phyloP scores from a whole-genome alignment of 2,888 invertebrate genomes.

The Hesperia comma region DNA sequence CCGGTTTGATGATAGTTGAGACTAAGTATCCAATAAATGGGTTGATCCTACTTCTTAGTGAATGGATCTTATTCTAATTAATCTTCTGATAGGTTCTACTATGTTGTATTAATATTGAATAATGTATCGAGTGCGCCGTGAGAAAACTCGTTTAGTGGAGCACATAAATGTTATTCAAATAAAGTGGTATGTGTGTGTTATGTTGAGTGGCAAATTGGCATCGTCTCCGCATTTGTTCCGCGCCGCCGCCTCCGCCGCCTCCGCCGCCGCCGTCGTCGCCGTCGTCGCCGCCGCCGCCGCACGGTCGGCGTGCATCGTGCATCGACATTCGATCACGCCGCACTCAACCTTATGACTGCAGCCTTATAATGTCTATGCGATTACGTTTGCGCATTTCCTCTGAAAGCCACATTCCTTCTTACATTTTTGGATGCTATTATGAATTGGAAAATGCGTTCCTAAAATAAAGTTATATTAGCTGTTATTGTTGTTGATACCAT shows the following conservation, averaged over 20 bases:
- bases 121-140: slow-evolving; percentile 54
- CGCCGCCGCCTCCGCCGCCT: slow-evolving; percentile 44
- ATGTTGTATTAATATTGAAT: slow-evolving; percentile 37
- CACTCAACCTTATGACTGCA: slow-evolving; percentile 65
- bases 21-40: slow-evolving; percentile 52
- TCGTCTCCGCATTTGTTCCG: slow-evolving; percentile 72
- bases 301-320: slow-evolving; percentile 44
- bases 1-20: slow-evolving; percentile 59
- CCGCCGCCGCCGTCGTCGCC: not conserved
- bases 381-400: not conserved
- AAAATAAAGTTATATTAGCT: not conserved
- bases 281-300: not conserved
- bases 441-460: no score
- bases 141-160: slow-evolving; percentile 61
- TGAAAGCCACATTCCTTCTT: not conserved
- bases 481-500: no score
- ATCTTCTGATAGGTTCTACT: slow-evolving; percentile 35
- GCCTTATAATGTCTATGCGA: slow-evolving; percentile 62
- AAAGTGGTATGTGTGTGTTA: slow-evolving; percentile 66
- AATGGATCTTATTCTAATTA: slow-evolving; percentile 40
- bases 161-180: slow-evolving; percentile 71
- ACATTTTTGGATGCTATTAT: not conserved
- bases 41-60: slow-evolving; percentile 45
- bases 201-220: slow-evolving; percentile 75
- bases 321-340: slow-evolving; percentile 53